phyloP scores from a whole-genome alignment of 2,113 vertebrate species.

The Corythoichthys intestinalis region DNA sequence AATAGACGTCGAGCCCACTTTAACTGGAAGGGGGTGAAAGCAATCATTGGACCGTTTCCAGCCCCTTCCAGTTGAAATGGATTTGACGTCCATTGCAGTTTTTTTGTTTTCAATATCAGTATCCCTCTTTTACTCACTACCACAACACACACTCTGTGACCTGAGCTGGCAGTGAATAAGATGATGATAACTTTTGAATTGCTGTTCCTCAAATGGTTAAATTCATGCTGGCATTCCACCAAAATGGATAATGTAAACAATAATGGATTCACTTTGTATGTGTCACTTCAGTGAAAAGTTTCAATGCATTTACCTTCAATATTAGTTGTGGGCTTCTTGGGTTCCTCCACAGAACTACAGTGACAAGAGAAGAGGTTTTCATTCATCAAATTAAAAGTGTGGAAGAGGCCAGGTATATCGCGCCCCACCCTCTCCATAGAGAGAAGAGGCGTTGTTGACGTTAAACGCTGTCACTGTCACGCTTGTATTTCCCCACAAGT shows the following conservation, averaged over 20 bases:
- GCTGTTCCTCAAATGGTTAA: too few species aligned
- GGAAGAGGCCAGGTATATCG: conserved; percentile 36
- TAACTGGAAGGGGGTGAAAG: too few species aligned
- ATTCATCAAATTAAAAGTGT: background rate
- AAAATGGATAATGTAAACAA: background rate
- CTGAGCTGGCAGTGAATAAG: too few species aligned
- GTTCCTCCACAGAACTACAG: conserved; percentile 51
- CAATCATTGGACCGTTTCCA: too few species aligned
- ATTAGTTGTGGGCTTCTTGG: conserved; percentile 49
- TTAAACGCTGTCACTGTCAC: background rate
- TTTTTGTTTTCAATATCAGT: too few species aligned
- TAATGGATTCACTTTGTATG: background rate
- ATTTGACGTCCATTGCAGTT: too few species aligned
- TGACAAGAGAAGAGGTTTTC: background rate
- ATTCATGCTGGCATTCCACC: too few species aligned
- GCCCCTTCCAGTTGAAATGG: too few species aligned
- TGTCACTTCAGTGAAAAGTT: background rate
- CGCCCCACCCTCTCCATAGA: conserved; percentile 50
- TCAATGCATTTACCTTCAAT: conserved; percentile 48
- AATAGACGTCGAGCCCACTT: too few species aligned
- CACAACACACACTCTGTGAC: too few species aligned
- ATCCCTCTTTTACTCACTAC: too few species aligned
- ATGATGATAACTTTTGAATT: too few species aligned
- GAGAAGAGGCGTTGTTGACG: conserved; percentile 50
- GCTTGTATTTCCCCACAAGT: background rate